Conservation (phyloP, 2,797 vertebrate species). For the Chaunax sp. region DNA sequence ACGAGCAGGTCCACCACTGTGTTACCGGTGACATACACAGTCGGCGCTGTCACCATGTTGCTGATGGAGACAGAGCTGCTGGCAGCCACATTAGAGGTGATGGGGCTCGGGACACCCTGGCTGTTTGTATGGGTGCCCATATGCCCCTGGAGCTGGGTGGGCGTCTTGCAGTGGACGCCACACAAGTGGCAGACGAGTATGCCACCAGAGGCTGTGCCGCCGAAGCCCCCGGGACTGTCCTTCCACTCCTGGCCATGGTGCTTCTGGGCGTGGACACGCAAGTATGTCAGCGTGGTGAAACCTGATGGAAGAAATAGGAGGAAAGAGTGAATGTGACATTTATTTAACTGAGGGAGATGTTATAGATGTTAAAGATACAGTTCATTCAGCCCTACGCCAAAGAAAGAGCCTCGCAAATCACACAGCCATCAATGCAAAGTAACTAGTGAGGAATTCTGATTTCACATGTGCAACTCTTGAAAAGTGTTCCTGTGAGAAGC, state of each 20-base stretch:
- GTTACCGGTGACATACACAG: constrained; percentile 81
- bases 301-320: constrained; percentile 70
- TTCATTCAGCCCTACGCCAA: not conserved
- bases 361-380: not conserved
- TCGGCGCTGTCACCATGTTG: constrained; percentile 82
- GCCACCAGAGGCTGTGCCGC: constrained; percentile 77
- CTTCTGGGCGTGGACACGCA: constrained; percentile 94
- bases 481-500: not conserved
- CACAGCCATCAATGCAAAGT: not conserved
- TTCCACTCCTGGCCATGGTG: constrained; percentile 94
- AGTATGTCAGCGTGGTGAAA: constrained; percentile 94
- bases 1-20: constrained; percentile 84
- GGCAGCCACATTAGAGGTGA: constrained; percentile 71
- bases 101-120: constrained; percentile 65
- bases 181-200: constrained; percentile 91
- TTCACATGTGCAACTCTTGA: too few relatives aligned
- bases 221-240: constrained; percentile 89
- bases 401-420: not conserved
- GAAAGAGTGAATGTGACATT: not conserved
- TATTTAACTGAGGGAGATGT: not conserved
- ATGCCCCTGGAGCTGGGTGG: constrained; percentile 93
- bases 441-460: too few relatives aligned
- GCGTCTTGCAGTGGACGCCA: constrained; percentile 94
- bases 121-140: constrained; percentile 88
- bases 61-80: constrained; percentile 80